Evolutionary conservation across 2,797 vertebrate genomes (phyloP).

Genomic region (Clamator glandarius): DNA sequence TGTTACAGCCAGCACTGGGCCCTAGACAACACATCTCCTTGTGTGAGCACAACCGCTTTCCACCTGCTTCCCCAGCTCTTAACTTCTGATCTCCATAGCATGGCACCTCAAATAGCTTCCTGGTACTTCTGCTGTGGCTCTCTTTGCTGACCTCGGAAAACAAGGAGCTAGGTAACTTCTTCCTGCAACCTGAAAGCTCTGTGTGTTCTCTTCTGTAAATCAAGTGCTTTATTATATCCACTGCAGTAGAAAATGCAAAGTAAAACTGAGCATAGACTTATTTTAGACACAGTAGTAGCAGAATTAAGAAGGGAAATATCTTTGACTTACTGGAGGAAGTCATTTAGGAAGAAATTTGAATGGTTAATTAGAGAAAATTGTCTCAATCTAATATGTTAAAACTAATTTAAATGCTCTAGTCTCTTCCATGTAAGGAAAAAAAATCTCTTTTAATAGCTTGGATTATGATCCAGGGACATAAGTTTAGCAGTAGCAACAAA

Average conservation of each 20-base stretch:
- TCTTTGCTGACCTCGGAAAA: neutral
- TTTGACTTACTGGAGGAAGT: constrained; percentile 50
- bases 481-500: neutral
- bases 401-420: constrained; percentile 59
- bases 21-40: accelerated
- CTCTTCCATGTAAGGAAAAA: constrained; percentile 24
- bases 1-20: neutral
- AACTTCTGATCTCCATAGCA: neutral
- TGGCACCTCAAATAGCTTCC: neutral
- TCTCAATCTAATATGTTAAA: constrained; percentile 47
- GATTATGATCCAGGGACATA: constrained; percentile 29
- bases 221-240: neutral
- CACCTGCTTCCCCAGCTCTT: neutral
- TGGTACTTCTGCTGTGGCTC: neutral
- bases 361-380: constrained; percentile 60
- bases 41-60: accelerated
- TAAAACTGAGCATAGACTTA: neutral
- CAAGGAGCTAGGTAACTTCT: neutral
- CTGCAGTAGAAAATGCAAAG: neutral
- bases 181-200: neutral
- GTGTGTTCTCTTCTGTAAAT: neutral
- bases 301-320: constrained; percentile 43
- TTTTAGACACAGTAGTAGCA: constrained; percentile 15
- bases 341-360: constrained; percentile 38
- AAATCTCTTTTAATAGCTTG: constrained; percentile 20